Percentiles rank a stretch among this genome's conserved stretches.
Evolutionary conservation across 2,888 invertebrate genomes (phyloP).

Genomic region (Epistrophe eligans): DNA sequence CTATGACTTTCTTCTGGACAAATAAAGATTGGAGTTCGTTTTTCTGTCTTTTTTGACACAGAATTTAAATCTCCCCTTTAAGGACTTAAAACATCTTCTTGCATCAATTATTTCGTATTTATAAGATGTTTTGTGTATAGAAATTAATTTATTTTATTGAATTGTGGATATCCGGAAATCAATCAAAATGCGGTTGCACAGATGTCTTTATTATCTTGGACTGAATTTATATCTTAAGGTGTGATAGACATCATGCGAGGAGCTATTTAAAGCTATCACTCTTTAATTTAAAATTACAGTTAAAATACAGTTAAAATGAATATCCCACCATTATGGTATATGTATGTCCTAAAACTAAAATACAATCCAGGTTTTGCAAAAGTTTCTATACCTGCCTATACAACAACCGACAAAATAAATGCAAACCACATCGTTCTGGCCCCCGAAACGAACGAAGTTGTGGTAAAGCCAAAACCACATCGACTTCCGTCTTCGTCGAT

Average conservation of each 20-base stretch:
- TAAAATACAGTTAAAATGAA: conserved; percentile 49
- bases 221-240: conserved; percentile 9
- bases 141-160: conserved; percentile 8
- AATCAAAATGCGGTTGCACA: conserved; percentile 83
- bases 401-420: conserved; percentile 63
- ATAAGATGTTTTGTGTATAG: neutral
- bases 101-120: conserved; percentile 18
- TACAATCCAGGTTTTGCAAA: conserved; percentile 9
- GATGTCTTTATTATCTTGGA: conserved; percentile 74
- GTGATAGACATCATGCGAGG: neutral
- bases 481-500: conserved; percentile 76
- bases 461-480: conserved; percentile 75
- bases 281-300: conserved; percentile 45
- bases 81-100: neutral
- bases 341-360: conserved; percentile 9
- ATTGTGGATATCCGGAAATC: conserved; percentile 82
- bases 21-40: too few relatives aligned
- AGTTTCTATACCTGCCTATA: neutral
- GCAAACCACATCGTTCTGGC: conserved; percentile 75
- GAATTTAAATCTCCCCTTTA: too few relatives aligned
- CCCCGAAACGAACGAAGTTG: conserved; percentile 72
- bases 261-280: conserved; percentile 20
- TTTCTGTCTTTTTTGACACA: too few relatives aligned
- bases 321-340: conserved; percentile 27
- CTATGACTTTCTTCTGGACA: too few relatives aligned